Percentiles rank a stretch among this genome's conserved stretches.
Evolutionary conservation across 2,113 vertebrate species (phyloP).

Genomic region (Oncorhynchus mykiss): DNA sequence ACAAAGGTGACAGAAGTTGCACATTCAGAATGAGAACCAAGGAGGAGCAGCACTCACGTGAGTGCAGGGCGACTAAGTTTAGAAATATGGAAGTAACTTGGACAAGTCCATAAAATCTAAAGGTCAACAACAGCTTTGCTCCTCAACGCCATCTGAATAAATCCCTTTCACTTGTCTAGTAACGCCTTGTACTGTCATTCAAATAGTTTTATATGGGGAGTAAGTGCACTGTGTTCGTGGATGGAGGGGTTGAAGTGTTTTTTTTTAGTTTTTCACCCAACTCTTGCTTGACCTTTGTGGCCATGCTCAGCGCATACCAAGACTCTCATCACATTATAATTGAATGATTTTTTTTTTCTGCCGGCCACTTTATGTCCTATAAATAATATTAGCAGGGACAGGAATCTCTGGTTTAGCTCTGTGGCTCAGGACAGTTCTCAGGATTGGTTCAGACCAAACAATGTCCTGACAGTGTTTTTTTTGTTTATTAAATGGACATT

Average conservation of each 20-base stretch:
- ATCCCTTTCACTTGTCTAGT: not conserved
- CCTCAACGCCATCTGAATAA: slow-evolving; percentile 4
- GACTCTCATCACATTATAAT: slow-evolving; percentile 13
- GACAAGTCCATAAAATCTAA: not conserved
- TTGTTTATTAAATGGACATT: not conserved
- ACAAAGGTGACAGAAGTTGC: not conserved
- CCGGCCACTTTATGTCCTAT: slow-evolving; percentile 8
- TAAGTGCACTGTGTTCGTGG: not conserved
- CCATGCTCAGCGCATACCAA: not conserved
- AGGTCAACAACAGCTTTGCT: slow-evolving; percentile 1
- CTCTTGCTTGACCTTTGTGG: slow-evolving; percentile 1
- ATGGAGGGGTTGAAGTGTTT: not conserved
- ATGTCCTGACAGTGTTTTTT: too few species aligned
- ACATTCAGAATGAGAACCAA: too few species aligned
- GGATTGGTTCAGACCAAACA: not conserved
- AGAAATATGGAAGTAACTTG: too few species aligned
- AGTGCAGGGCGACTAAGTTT: too few species aligned
- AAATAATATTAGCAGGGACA: slow-evolving; percentile 6
- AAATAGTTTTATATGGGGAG: not conserved
- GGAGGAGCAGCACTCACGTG: too few species aligned
- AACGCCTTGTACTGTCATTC: not conserved
- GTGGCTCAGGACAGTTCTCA: not conserved
- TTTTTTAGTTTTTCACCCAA: not conserved
- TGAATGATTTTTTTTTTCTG: slow-evolving; percentile 21
- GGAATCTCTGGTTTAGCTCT: not conserved